phyloP scores from a whole-genome alignment of 2,113 vertebrate species.

The Oplegnathus fasciatus region DNA sequence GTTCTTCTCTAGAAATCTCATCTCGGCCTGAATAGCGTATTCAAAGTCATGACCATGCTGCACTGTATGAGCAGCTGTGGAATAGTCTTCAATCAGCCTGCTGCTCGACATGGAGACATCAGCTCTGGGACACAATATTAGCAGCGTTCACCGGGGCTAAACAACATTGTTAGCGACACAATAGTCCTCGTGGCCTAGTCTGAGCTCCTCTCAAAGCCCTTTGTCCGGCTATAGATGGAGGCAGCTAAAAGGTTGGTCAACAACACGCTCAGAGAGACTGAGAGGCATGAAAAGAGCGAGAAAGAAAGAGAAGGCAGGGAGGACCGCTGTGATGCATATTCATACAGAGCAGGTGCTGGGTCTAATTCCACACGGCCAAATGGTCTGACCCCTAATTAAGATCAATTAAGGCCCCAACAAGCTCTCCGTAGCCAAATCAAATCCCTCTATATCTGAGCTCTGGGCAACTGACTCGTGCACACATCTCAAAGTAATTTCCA shows the following conservation, averaged over 20 bases:
- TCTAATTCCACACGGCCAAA: conserved; percentile 70
- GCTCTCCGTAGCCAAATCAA: conserved; percentile 46
- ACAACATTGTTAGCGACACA: conserved; percentile 78
- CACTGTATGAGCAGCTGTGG: conserved; percentile 65
- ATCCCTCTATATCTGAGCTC: conserved; percentile 29
- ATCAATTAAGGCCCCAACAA: conserved; percentile 76
- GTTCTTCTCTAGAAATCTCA: conserved; percentile 11
- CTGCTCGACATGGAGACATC: conserved; percentile 68
- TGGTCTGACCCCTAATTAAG: conserved; percentile 79
- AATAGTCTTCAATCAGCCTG: conserved; percentile 54
- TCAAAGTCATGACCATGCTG: conserved; percentile 50
- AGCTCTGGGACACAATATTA: conserved; percentile 63
- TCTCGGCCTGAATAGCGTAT: conserved; percentile 38
- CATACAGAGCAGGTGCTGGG: conserved; percentile 83
- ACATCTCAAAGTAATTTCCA: background rate
- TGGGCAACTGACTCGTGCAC: background rate
- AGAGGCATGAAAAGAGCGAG: conserved; percentile 41
- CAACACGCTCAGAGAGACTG: conserved; percentile 40
- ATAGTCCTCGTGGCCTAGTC: conserved; percentile 59
- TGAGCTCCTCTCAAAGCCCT: conserved; percentile 72
- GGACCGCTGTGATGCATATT: conserved; percentile 82
- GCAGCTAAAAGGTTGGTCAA: conserved; percentile 64
- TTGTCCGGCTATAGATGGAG: conserved; percentile 65
- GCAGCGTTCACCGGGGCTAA: conserved; percentile 43
- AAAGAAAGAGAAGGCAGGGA: conserved; percentile 29